Conservation (phyloP, 2,113 vertebrate species). For the Zapornia atra region DNA sequence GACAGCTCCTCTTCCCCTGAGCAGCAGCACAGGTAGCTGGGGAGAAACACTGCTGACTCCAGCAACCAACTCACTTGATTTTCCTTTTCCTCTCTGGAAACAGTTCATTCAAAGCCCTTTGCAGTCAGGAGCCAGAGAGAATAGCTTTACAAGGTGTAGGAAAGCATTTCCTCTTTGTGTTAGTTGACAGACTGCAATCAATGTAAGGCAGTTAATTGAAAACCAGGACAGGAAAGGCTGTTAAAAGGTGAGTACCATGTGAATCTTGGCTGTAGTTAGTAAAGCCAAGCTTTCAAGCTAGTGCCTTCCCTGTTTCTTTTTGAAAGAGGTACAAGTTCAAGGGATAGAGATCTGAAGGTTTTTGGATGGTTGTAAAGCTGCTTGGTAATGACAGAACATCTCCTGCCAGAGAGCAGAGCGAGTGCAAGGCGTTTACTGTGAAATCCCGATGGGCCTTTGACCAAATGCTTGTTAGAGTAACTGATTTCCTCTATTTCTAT, state of each 20-base stretch:
- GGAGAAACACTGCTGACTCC: conserved; percentile 3
- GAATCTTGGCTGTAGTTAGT: not conserved
- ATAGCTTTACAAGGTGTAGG: not conserved
- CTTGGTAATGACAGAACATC: not conserved
- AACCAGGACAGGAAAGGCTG: not conserved
- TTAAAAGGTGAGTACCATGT: not conserved
- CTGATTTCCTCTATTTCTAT: not conserved
- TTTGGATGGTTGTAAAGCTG: not conserved
- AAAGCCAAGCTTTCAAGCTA: not conserved
- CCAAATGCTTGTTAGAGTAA: not conserved
- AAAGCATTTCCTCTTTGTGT: conserved; percentile 29
- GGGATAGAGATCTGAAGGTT: not conserved
- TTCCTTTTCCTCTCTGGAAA: not conserved
- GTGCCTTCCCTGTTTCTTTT: not conserved
- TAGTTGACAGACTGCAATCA: not conserved
- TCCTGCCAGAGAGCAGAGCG: rapidly evolving
- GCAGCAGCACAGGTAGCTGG: not conserved
- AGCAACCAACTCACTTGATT: not conserved
- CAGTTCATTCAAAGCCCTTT: not conserved
- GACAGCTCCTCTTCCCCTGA: not conserved
- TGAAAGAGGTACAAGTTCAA: not conserved
- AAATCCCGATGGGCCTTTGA: not conserved
- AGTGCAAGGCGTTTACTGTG: rapidly evolving
- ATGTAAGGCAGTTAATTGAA: conserved; percentile 9
- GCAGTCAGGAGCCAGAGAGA: not conserved